Percentiles rank a stretch among this genome's conserved stretches.
Conservation (phyloP, 2,113 vertebrate species). For the Mystacornis crossleyi region DNA sequence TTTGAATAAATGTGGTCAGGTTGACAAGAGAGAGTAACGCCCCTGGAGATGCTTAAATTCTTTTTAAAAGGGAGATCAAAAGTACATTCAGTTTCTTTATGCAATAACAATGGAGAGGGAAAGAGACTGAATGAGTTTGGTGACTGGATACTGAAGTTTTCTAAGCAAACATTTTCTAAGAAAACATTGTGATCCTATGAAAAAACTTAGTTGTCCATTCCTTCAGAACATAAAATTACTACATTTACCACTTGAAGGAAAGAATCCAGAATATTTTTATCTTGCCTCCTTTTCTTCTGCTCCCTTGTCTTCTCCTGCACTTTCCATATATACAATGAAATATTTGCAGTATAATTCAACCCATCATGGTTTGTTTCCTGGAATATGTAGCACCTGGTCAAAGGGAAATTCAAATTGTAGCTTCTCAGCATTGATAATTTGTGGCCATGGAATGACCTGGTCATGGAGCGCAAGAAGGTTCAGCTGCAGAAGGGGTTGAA, state of each 20-base stretch:
- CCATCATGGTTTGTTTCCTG: neutral
- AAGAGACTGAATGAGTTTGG: neutral
- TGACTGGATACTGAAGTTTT: neutral
- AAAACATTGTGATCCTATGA: neutral
- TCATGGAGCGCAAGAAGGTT: neutral
- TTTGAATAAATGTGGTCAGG: neutral
- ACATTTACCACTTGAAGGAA: neutral
- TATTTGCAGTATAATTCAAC: neutral
- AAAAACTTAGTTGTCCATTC: neutral
- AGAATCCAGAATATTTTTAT: neutral
- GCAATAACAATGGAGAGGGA: neutral
- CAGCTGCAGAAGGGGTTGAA: accelerated
- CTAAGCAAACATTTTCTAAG: neutral
- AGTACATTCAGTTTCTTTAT: no score
- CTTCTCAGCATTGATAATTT: neutral
- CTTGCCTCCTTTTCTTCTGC: neutral
- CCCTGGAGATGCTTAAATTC: neutral
- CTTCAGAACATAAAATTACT: neutral
- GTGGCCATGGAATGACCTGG: neutral
- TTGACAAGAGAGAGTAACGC: neutral
- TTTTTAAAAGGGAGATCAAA: neutral
- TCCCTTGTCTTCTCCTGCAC: neutral
- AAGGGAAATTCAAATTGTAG: neutral
- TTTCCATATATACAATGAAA: neutral
- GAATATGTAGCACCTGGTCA: neutral